Evolutionary conservation across 2,113 vertebrate species (phyloP), one percentile per base, ranked within the genome.

Genomic region (Sciurus niger): DNA sequence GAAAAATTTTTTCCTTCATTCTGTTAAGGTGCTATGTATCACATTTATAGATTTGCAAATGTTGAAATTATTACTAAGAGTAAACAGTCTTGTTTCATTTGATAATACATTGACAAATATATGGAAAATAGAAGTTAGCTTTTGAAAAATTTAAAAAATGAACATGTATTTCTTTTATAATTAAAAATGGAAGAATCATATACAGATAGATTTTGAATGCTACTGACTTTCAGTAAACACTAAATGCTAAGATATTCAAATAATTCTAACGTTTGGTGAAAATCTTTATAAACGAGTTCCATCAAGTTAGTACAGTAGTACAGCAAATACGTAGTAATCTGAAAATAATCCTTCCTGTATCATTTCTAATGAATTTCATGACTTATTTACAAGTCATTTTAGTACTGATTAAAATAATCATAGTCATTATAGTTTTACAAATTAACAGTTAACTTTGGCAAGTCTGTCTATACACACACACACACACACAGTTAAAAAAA

Each of bases 101-200:
- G 70, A 37, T 92, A 43, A 28, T 40, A 72, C 13, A 25, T 40
- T 68, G 63, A 78, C 77, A 20, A 78, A 65, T 76, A 8, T 40
- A 14, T 86, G 40, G 65, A 80, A 84, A n/a, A 70, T 76, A 37
- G 40, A 72, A n/a, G 12, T 95, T 86, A 78, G 43, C 74, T 63
- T 10, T 94, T 89, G 48, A 77, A 77, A 63, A 55, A 72, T 79
- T 95, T 96, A 82, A 48, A 93, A 48, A 95, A 68, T 63, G 40
- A 76, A 28, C n/a, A 10, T 72, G 9, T 70, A 16, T 91, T 93
- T 88, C 37, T 67, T 67, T 67, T 67, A 16, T 67, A 60, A 60
- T 60, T 60, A 60, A 55, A 55, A 55, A 55, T 55, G 55, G 20
- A 55, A 60, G 22, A 24, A 60, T 60, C 58, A 60, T 6, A 60